Base-by-base conservation (phyloP, 2,888 invertebrate species). In the Flexamia atlantica region DNA sequence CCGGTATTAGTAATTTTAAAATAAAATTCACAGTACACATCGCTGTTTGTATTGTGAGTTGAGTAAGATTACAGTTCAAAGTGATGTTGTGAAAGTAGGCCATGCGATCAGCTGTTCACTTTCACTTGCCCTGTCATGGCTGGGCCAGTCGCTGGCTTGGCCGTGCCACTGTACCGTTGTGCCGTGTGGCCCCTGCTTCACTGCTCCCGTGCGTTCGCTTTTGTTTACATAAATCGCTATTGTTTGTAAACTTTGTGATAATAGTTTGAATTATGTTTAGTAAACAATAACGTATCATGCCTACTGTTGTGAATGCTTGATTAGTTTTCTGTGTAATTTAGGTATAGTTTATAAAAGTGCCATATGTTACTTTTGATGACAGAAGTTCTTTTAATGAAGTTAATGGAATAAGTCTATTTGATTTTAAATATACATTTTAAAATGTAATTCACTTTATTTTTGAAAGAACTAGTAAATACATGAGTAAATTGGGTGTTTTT, bases 41-140 rank as follows among this genome's bases (percentile, higher is more conserved):
- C 53, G 0, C 20, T 53, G 20, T 3, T 3, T 23, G 14, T 23
- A 23, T n/a, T 53, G 23, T 20, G 10, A 23, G 23, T 53, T n/a
- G 23, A 23, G 42, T 72, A 72, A 36, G 36, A 40, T n/a, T 40
- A 17, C 40, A 72, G 72, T 72, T 28, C 5, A 72, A 12, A 28
- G 64, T 28, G 14, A 28, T 64, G 14, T 12, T 72, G 72, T 72
- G 72, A 72, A 72, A 72, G 72, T 72, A 72, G 72, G 72, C 36
- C 72, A 72, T n/a, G 20, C n/a, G 72, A 72, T 40, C 72, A 72
- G 72, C 72, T 72, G 72, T 20, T 5, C 36, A 23, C 72, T 72
- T 72, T 72, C 72, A 72, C 72, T 72, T 3, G 20, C 23, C 40
- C 23, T 40, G 72, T 20, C 57, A 57, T 12, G 57, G 57, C 57